phyloP scores from a whole-genome alignment of 2,797 vertebrate genomes.

The Thunnus albacares region DNA sequence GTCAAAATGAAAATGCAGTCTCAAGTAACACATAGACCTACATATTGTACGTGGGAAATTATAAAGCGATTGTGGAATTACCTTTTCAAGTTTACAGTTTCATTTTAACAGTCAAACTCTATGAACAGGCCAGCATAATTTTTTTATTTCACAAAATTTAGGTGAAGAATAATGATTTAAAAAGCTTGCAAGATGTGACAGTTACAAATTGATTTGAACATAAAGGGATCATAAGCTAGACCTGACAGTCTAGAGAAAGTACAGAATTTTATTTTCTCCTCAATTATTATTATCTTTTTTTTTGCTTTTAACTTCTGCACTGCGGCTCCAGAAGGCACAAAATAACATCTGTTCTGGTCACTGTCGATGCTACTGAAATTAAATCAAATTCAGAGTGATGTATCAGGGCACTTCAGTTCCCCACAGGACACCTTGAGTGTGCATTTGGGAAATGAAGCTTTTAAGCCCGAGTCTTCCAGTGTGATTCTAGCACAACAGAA shows the following conservation, averaged over 20 bases:
- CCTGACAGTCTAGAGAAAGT: neutral
- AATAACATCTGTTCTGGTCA: neutral
- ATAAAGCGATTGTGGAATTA: too few species aligned
- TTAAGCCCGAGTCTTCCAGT: neutral
- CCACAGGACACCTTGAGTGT: slow-evolving; percentile 4
- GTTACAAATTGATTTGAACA: neutral
- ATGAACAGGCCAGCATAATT: neutral
- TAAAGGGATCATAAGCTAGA: neutral
- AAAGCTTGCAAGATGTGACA: neutral
- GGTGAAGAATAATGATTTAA: neutral
- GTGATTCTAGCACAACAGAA: slow-evolving; percentile 15
- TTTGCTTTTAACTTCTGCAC: neutral
- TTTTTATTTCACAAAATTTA: neutral
- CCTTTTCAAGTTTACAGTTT: too few species aligned
- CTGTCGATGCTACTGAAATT: slow-evolving; percentile 3
- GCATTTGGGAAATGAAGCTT: slow-evolving; percentile 17
- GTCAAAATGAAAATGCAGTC: too few species aligned
- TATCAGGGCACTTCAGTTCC: neutral
- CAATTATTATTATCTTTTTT: too few species aligned
- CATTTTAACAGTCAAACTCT: neutral
- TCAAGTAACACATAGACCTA: too few species aligned
- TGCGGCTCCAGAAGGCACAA: neutral
- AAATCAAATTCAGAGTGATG: slow-evolving; percentile 7
- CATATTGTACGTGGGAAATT: too few species aligned
- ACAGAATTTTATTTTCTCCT: neutral